phyloP scores from a whole-genome alignment of 2,113 vertebrate genomes.

The Silurus meridionalis region DNA sequence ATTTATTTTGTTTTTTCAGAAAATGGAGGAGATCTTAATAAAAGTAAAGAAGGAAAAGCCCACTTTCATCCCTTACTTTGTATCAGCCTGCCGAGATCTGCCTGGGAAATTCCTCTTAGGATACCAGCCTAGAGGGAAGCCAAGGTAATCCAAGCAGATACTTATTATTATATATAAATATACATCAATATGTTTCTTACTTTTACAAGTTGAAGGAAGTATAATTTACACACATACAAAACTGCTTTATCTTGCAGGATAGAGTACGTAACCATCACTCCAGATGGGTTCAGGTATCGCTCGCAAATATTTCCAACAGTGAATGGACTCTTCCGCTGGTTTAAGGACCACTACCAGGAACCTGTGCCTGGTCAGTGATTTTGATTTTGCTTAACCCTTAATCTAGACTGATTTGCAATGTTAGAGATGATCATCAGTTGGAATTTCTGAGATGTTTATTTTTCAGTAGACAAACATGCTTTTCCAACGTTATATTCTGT shows the following conservation, averaged over 20 bases:
- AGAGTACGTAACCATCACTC: conserved; percentile 94
- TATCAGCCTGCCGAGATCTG: conserved; percentile 92
- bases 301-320: conserved; percentile 94
- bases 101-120: conserved; percentile 96
- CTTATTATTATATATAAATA: too few relatives aligned
- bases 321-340: conserved; percentile 96
- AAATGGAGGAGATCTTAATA: conserved; percentile 92
- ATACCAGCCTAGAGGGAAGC: conserved; percentile 95
- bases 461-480: neutral
- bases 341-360: conserved; percentile 98
- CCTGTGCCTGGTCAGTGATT: conserved; percentile 86
- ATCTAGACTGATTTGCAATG: neutral
- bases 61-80: conserved; percentile 94
- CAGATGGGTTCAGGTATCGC: conserved; percentile 95
- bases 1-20: conserved; percentile 71
- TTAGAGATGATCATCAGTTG: neutral
- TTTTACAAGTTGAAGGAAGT: neutral
- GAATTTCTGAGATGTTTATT: neutral
- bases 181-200: neutral
- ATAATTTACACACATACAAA: neutral
- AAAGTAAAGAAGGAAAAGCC: conserved; percentile 95
- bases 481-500: neutral
- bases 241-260: conserved; percentile 70
- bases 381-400: neutral
- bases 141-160: conserved; percentile 72